phyloP scores from a whole-genome alignment of 2,797 vertebrate species.

The Melanotaenia parkinsoni region DNA sequence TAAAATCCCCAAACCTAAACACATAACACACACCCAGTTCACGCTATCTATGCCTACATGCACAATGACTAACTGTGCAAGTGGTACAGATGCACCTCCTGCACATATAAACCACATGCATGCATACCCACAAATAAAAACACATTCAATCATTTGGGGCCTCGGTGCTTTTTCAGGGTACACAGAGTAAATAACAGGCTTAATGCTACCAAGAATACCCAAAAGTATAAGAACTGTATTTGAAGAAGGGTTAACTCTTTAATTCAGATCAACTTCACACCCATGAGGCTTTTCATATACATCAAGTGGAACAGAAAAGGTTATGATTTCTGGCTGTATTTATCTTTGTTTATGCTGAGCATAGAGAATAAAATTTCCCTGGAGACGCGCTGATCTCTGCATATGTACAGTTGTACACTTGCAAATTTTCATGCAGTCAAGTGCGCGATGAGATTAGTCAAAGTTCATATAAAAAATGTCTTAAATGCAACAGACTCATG shows the following conservation, averaged over 20 bases:
- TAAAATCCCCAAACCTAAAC: conserved; percentile 67
- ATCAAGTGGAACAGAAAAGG: not conserved
- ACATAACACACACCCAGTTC: conserved; percentile 49
- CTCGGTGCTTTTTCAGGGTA: conserved; percentile 29
- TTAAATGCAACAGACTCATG: not conserved
- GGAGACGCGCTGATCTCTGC: not conserved
- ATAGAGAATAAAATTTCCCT: not conserved
- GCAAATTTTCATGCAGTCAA: not conserved
- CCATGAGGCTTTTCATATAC: not conserved
- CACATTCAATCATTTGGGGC: conserved; percentile 36
- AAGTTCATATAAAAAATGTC: not conserved
- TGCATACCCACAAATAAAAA: conserved; percentile 27
- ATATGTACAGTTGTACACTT: not conserved
- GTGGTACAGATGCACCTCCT: conserved; percentile 20
- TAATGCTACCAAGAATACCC: conserved; percentile 13
- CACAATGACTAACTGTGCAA: conserved; percentile 15
- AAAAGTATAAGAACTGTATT: conserved; percentile 7
- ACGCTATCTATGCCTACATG: conserved; percentile 27
- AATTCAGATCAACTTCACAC: conserved; percentile 10
- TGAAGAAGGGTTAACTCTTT: not conserved
- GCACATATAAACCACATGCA: conserved; percentile 19
- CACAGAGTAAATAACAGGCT: conserved; percentile 15
- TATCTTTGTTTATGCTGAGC: not conserved
- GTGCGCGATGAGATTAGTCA: not conserved
- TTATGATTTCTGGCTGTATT: not conserved